These are phyloP conservation scores for Diadophis punctatus DNA, from an alignment of 2,113 vertebrate species.

Conservation along the genomic window DNA sequence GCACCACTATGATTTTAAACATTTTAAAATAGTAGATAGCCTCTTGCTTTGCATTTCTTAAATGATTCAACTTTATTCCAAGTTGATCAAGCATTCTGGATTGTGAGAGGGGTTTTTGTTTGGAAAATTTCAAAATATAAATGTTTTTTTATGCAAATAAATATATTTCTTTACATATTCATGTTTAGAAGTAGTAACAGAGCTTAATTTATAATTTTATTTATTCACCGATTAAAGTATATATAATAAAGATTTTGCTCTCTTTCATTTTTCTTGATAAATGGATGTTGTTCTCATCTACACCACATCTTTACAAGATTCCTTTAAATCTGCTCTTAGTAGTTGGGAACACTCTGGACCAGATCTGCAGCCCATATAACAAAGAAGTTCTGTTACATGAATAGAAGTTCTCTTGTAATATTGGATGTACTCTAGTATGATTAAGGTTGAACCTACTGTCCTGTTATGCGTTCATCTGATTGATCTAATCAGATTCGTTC, in stretches of 20 bases:
- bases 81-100: background rate
- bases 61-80: background rate
- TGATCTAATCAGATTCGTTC: background rate
- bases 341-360: background rate
- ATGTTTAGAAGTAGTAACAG: background rate
- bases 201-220: background rate
- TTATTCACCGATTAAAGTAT: background rate
- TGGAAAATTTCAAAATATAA: background rate
- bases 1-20: background rate
- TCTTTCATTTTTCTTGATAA: background rate
- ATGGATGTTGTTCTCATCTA: background rate
- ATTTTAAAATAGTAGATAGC: background rate
- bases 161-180: background rate
- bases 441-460: background rate
- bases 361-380: background rate
- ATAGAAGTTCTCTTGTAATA: background rate
- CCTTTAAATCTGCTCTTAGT: background rate
- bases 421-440: background rate
- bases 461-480: background rate
- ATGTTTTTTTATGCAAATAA: background rate
- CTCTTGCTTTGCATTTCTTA: background rate
- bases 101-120: background rate
- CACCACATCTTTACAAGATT: background rate
- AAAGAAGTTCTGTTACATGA: background rate
- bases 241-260: slow-evolving; percentile 18